A percentile compares a stretch with the other conserved stretches of the same genome.
phyloP scores from a whole-genome alignment of 1,140 invertebrate species.

The Brachionus calyciflorus region DNA sequence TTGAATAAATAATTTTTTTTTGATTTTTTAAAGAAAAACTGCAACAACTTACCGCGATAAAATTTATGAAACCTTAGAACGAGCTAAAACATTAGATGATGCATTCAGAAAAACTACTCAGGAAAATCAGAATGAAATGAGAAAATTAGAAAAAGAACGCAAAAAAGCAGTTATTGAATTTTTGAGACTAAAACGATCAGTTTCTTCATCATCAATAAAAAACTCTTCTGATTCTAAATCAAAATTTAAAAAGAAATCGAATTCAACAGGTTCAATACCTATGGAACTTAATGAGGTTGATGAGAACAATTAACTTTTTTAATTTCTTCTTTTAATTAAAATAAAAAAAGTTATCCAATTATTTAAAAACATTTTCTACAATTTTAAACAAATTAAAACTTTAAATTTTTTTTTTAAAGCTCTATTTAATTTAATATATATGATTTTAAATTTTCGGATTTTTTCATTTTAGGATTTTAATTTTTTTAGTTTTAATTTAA shows the following conservation, averaged over 20 bases:
- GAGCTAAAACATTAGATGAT: conserved; percentile 5
- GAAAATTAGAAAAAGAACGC: not conserved
- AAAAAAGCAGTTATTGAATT: not conserved
- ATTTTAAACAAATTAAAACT: not conserved
- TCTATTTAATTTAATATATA: too few species aligned
- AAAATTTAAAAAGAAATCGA: conserved; percentile 5
- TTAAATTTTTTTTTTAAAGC: too few species aligned
- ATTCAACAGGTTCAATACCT: not conserved
- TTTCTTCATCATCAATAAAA: not conserved
- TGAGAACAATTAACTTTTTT: not conserved
- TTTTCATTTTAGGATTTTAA: too few species aligned
- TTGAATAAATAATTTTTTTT: not conserved
- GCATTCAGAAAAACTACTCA: not conserved
- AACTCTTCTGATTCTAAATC: not conserved
- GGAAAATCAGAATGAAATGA: not conserved
- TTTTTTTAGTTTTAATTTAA: too few species aligned
- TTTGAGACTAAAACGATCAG: not conserved
- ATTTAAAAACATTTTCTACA: not conserved
- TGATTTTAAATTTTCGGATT: too few species aligned
- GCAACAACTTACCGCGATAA: conserved; percentile 11
- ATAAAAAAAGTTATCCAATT: not conserved
- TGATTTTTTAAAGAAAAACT: conserved; percentile 5
- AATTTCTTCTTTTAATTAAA: not conserved
- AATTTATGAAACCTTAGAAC: not conserved
- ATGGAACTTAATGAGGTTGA: not conserved